Conservation (phyloP, 2,113 vertebrate species). For the Oostethus manadensis region DNA sequence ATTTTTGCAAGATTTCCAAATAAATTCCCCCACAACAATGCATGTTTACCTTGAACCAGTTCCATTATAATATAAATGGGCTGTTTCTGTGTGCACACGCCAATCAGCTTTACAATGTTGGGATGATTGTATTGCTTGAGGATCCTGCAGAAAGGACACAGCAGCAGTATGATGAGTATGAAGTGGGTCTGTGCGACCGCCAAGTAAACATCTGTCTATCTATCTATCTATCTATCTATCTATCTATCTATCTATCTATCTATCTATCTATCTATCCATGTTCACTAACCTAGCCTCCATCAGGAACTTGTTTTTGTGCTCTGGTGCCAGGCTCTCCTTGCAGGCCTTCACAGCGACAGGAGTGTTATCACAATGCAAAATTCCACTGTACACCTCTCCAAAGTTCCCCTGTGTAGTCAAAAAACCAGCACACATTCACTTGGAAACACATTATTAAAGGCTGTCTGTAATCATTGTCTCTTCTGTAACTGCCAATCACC, state of each 20-base stretch:
- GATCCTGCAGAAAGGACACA: conserved; percentile 72
- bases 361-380: conserved; percentile 80
- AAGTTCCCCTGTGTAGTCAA: conserved; percentile 84
- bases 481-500: no score
- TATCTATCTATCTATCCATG: no score
- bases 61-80: conserved; percentile 98
- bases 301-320: conserved; percentile 91
- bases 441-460: not conserved
- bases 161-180: not conserved
- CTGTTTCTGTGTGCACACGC: conserved; percentile 94
- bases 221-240: no score
- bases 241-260: no score
- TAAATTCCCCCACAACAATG: not conserved
- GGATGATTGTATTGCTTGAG: conserved; percentile 94
- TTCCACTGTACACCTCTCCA: conserved; percentile 90
- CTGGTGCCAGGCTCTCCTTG: conserved; percentile 83
- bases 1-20: not conserved
- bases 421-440: not conserved
- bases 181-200: not conserved
- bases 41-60: conserved; percentile 80
- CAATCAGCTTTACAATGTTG: conserved; percentile 91
- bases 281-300: conserved; percentile 87
- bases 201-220: no score
- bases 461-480: no score
- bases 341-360: conserved; percentile 90